phyloP scores from a whole-genome alignment of 2,888 invertebrate genomes.

The Drosophila longiperda region DNA sequence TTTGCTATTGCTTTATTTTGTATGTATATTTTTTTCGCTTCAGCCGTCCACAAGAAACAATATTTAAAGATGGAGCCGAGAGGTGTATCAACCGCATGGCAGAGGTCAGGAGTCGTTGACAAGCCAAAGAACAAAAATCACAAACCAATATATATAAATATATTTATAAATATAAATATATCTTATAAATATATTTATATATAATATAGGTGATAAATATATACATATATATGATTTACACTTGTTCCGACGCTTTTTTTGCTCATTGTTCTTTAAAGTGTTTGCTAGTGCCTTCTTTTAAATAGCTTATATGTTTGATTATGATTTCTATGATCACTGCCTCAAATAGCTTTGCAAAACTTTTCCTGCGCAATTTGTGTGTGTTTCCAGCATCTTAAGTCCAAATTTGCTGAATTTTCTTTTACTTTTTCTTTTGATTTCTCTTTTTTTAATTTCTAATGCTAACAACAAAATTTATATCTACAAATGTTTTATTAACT shows the following conservation, averaged over 20 bases:
- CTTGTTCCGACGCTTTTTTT: background rate
- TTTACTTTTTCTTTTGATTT: constrained; percentile 29
- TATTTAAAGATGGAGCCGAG: constrained; percentile 14
- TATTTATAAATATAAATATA: background rate
- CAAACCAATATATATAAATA: background rate
- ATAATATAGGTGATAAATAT: no score
- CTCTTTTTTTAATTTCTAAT: constrained; percentile 40
- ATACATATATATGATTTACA: background rate
- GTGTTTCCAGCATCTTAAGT: constrained; percentile 28
- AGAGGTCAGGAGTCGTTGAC: background rate
- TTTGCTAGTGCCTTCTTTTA: constrained; percentile 12
- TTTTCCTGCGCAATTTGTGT: constrained; percentile 17
- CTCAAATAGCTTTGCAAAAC: constrained; percentile 10
- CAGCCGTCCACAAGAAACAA: constrained; percentile 3
- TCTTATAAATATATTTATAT: background rate
- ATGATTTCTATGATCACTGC: constrained; percentile 9
- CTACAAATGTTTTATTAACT: constrained; percentile 63
- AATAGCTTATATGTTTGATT: constrained; percentile 2
- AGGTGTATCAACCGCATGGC: background rate
- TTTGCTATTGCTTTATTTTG: constrained; percentile 25
- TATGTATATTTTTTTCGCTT: background rate
- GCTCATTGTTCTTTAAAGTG: background rate
- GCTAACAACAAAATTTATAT: constrained; percentile 73
- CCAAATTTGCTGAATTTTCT: constrained; percentile 41
- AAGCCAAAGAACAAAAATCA: background rate